phyloP scores from a whole-genome alignment of 2,797 vertebrate genomes.

The Sebastes dallii region DNA sequence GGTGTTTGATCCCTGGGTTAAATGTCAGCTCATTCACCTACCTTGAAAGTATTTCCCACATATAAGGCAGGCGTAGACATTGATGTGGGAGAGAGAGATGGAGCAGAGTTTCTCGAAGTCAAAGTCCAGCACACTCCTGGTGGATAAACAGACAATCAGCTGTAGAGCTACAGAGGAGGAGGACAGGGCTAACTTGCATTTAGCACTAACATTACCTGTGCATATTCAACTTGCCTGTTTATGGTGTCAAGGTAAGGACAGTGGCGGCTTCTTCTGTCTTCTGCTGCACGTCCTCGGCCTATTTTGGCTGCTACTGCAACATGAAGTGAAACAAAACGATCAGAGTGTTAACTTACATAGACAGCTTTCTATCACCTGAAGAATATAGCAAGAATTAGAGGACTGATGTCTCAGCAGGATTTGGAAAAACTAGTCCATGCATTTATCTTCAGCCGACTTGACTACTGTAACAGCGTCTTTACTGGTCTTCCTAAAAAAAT shows the following conservation, averaged over 20 bases:
- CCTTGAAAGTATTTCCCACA: constrained; percentile 98
- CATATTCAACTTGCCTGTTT: constrained; percentile 83
- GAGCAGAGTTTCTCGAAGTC: constrained; percentile 98
- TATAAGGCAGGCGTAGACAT: constrained; percentile 94
- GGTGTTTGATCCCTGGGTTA: background rate
- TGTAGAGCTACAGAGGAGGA: background rate
- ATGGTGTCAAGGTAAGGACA: constrained; percentile 97
- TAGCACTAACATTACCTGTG: background rate
- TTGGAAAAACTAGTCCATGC: too few relatives aligned
- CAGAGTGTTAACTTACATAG: background rate
- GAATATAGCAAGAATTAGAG: too few relatives aligned
- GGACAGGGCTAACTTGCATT: background rate
- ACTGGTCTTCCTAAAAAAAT: too few relatives aligned
- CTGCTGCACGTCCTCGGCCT: constrained; percentile 76
- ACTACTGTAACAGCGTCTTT: too few relatives aligned
- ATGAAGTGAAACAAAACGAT: background rate
- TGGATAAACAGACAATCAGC: constrained; percentile 13
- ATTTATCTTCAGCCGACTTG: too few relatives aligned
- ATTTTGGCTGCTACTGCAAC: constrained; percentile 79
- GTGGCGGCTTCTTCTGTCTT: constrained; percentile 93
- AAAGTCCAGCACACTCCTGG: constrained; percentile 95
- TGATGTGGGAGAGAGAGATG: constrained; percentile 96
- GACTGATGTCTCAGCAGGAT: too few relatives aligned
- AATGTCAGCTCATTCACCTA: constrained; percentile 49
- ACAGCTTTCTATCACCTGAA: too few relatives aligned